These are phyloP conservation scores for Nannospalax galili DNA, from an alignment of 2,113 vertebrate genomes.

Conservation along the genomic window DNA sequence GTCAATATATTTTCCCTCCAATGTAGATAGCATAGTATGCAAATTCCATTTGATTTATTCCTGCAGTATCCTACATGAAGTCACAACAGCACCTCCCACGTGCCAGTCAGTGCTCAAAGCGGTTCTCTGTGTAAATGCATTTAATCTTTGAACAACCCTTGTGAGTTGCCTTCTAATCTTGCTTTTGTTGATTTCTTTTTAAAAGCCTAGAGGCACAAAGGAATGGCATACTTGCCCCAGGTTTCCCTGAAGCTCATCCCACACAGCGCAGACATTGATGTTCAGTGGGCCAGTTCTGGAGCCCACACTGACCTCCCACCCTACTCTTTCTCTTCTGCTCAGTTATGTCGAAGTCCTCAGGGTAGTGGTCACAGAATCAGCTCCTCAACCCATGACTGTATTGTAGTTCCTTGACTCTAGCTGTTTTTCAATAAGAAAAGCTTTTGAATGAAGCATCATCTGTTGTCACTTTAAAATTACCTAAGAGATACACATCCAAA, in stretches of 20 bases:
- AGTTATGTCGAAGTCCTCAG: neutral
- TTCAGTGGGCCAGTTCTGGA: neutral
- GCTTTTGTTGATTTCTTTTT: neutral
- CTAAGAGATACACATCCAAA: neutral
- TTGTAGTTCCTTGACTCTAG: conserved; percentile 48
- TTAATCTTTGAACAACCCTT: neutral
- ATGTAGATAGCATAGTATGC: neutral
- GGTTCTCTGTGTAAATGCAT: neutral
- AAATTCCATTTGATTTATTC: conserved; percentile 24
- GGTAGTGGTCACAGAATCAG: neutral
- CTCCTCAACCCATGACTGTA: neutral
- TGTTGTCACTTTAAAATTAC: conserved; percentile 62
- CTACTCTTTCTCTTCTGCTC: neutral
- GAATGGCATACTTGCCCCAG: neutral
- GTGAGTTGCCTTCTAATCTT: neutral
- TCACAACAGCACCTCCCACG: neutral
- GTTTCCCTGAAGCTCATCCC: neutral
- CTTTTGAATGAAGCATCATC: conserved; percentile 44
- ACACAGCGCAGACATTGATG: neutral
- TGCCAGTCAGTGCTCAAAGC: neutral
- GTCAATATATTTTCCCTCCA: neutral
- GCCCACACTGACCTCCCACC: neutral
- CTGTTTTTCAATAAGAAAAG: neutral
- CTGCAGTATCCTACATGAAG: neutral
- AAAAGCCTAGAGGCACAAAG: neutral